Percentiles rank a stretch among this genome's conserved stretches.
Evolutionary conservation across 1,140 invertebrate genomes (phyloP).

Genomic region (Ostrea edulis): DNA sequence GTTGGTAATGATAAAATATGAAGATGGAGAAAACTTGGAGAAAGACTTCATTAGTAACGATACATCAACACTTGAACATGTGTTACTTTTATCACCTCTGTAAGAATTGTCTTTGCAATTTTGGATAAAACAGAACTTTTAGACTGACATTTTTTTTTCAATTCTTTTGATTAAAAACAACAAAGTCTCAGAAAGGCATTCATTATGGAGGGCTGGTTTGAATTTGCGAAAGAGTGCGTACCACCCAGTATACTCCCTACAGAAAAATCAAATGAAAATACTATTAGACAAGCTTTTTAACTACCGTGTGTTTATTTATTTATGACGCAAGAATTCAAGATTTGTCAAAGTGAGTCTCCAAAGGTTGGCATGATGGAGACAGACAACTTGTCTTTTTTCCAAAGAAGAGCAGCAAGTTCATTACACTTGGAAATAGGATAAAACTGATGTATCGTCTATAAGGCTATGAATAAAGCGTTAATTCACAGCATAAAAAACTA

Average conservation of each 20-base stretch:
- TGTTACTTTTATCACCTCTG: constrained; percentile 19
- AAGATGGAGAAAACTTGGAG: background rate
- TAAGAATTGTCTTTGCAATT: constrained; percentile 34
- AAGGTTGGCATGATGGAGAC: background rate
- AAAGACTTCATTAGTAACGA: background rate
- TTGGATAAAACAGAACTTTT: constrained; percentile 37
- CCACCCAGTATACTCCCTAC: constrained; percentile 8
- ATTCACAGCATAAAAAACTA: constrained; percentile 30
- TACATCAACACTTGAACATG: background rate
- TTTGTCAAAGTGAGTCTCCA: constrained; percentile 19
- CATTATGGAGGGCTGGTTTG: constrained; percentile 26
- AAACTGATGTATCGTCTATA: constrained; percentile 32
- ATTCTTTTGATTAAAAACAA: constrained; percentile 31
- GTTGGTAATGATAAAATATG: constrained; percentile 33
- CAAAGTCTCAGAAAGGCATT: constrained; percentile 17
- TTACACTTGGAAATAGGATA: constrained; percentile 17
- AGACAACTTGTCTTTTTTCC: constrained; percentile 29
- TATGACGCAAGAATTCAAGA: constrained; percentile 32
- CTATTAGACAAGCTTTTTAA: constrained; percentile 13
- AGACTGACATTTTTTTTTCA: constrained; percentile 33
- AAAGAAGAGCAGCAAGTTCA: constrained; percentile 16
- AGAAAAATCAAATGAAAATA: constrained; percentile 27
- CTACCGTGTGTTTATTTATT: background rate
- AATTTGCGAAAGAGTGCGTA: background rate
- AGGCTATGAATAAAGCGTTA: constrained; percentile 35